Evolutionary conservation across 2,888 invertebrate genomes (phyloP).

Genomic region (Stictocephala bisonia): DNA sequence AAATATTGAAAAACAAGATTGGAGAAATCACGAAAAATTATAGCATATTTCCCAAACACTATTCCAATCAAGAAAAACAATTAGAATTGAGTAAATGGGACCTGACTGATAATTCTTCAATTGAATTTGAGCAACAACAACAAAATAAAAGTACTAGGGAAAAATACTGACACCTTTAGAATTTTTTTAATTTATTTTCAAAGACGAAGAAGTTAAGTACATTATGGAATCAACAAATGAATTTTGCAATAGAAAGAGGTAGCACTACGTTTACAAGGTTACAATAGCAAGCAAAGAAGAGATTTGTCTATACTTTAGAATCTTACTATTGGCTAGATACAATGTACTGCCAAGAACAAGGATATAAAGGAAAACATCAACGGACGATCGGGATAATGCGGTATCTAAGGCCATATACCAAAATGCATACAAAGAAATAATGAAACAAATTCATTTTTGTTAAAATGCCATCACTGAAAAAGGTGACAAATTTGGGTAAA

Average conservation of each 20-base stretch:
- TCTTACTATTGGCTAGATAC: constrained; percentile 20
- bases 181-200: constrained; percentile 1
- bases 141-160: neutral
- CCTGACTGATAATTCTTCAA: constrained; percentile 8
- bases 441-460: constrained; percentile 40
- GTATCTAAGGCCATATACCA: constrained; percentile 38
- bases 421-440: constrained; percentile 44
- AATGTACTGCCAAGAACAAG: constrained; percentile 29
- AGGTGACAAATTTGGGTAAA: constrained; percentile 50
- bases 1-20: too few species aligned
- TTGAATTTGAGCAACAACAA: constrained; percentile 2
- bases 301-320: constrained; percentile 18
- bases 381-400: constrained; percentile 4
- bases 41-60: neutral
- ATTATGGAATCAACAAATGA: neutral
- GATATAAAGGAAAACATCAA: constrained; percentile 9
- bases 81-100: neutral
- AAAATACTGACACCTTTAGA: constrained; percentile 1
- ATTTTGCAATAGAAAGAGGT: constrained; percentile 19
- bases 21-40: too few species aligned
- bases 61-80: constrained; percentile 1
- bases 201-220: constrained; percentile 15
- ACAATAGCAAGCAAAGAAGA: constrained; percentile 15
- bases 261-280: constrained; percentile 18
- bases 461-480: constrained; percentile 35